These are phyloP conservation scores for Drosophila sp. DNA, from an alignment of 1,140 invertebrate species.

Conservation along the genomic window DNA sequence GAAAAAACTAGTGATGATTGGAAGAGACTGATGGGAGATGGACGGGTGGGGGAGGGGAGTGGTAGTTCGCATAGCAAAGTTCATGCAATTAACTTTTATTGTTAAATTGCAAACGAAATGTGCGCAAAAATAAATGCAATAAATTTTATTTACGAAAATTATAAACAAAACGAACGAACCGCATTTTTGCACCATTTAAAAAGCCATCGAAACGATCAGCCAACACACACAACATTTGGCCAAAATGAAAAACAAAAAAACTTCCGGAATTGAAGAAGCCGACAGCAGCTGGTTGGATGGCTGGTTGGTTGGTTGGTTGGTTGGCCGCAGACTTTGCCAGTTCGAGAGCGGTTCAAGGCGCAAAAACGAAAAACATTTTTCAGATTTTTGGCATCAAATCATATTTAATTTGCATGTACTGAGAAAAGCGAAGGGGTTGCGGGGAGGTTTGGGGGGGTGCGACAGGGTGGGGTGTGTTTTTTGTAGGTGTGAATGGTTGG, in stretches of 20 bases:
- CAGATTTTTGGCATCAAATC: constrained; percentile 44
- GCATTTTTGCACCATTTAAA: constrained; percentile 56
- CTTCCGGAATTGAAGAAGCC: constrained; percentile 53
- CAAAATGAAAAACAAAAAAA: constrained; percentile 23
- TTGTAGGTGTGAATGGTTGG: no score
- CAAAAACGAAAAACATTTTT: background rate
- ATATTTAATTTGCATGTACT: constrained; percentile 52
- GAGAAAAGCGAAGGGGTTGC: background rate
- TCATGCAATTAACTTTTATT: constrained; percentile 13
- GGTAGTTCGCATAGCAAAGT: background rate
- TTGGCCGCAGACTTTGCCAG: constrained; percentile 18
- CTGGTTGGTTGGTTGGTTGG: background rate
- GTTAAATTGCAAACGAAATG: constrained; percentile 1
- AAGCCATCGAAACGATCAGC: constrained; percentile 49
- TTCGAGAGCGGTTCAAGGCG: constrained; percentile 68
- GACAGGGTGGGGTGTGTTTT: background rate
- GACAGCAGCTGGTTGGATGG: background rate
- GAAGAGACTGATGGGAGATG: no score
- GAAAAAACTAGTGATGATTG: no score
- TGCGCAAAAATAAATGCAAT: background rate
- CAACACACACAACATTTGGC: constrained; percentile 39
- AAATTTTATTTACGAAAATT: background rate
- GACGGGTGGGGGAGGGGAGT: no score
- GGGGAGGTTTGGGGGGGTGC: background rate
- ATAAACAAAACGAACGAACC: background rate